Evolutionary conservation across 2,888 invertebrate genomes (phyloP), one percentile per base, ranked within the genome.

Genomic region (Drymonia ruficornis): DNA sequence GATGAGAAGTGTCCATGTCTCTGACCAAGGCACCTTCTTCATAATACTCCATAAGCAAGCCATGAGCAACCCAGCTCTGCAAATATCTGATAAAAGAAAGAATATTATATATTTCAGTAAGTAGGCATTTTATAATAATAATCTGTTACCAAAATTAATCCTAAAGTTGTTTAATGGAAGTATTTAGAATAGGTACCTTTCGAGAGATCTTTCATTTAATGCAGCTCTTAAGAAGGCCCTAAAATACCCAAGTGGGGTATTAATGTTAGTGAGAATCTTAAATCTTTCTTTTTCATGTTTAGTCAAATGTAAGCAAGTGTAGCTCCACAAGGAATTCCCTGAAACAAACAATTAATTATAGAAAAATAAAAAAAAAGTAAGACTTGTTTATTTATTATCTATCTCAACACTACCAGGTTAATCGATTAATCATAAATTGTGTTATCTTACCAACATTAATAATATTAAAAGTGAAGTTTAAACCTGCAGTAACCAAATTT

Each of bases 171-270:
- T 7, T 19, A 16, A 36, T 12, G 18, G 3, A 34, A 7, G 18
- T 54, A 19, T 36, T n/a, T 29, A 47, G 13, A 49, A 50, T 31
- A 28, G 15, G 3, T 76, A 84, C 89, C 96, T 95, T 78, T 98
- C 97, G 45, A 99, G 91, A 0, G 98, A 97, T 71, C 97, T 95
- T 83, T 99, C 99, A 91, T 99, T 99, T 23, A 99, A 93, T 4
- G 97, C 94, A 16, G 98, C 96, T 63, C 99, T 93, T 29, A 99
- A 94, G 95, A 99, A 98, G 23, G 98, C 97, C 74, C 97, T 94
- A 19, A 97, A 97, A 72, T 96, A 94, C 15, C 98, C 98, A 50
- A 95, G 93, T n/a, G 93, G 92, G 7, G 93, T 91, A 61, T 92
- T 93, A 47, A 93, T 89, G 60, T 89, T 89, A 12, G 90, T 79